Base-by-base conservation (phyloP, 1,140 invertebrate species). In the Brachionus rubens region DNA sequence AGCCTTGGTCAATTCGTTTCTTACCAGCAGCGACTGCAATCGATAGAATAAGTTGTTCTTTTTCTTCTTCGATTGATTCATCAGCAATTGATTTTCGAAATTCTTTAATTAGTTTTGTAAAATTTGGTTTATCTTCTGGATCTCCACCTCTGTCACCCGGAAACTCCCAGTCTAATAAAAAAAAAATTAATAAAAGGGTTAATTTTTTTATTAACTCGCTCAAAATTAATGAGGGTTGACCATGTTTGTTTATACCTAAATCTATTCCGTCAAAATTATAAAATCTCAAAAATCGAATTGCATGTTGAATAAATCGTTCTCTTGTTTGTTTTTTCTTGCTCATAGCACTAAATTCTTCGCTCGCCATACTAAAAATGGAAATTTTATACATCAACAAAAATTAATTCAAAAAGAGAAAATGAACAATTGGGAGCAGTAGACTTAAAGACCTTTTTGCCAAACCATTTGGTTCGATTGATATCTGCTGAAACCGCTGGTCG, bases 81-180 rank as follows among this genome's bases (percentile, higher is more conserved):
- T 89, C 86, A 48, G 94, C 91, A 80, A 96, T 96, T 80, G 94
- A 92, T 79, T 93, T 90, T 12, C 92, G 85, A 26, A 96, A 83
- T 86, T 96, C 94, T 89, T 94, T 85, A 10, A 83, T 40, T 56
- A 72, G 88, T 79, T 88, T 88, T 6, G 92, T 91, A 82, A 96
- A 98, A 83, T 94, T 93, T 78, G 91, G 89, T 76, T 89, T 90
- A 82, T 98, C 94, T 47, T 91, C 89, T 0, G 92, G 88, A 80
- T 93, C 92, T 75, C 94, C 94, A 81, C 96, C 94, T 46, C 94
- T 86, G 81, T 90, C 90, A 0, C 91, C 90, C 0, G 94, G 94
- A 86, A 97, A 98, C 82, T 97, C 94, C 93, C 94, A 98, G 82
- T 96, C 94, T 78, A 94, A 87, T 52, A 96, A 86, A 82, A 95